Conservation (phyloP, 2,113 vertebrate genomes). For the Fregetta grallaria region DNA sequence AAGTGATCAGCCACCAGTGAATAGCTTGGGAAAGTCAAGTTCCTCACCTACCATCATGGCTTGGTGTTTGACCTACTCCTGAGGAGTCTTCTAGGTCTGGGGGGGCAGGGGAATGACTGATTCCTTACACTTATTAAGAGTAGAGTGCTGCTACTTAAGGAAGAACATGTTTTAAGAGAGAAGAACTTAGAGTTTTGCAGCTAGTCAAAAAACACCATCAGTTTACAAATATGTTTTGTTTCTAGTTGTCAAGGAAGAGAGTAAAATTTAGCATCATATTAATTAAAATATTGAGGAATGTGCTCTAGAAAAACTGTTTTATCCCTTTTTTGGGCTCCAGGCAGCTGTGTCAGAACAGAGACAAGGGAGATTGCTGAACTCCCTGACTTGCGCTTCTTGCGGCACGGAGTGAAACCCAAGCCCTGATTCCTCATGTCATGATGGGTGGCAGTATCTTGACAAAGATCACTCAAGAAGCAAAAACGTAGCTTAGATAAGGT, state of each 20-base stretch:
- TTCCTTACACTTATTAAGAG: not conserved
- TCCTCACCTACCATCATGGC: not conserved
- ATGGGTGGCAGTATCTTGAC: not conserved
- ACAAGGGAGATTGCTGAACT: not conserved
- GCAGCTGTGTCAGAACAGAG: not conserved
- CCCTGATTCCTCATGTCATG: not conserved
- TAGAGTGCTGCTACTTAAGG: not conserved
- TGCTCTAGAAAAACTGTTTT: not conserved
- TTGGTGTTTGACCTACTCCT: not conserved
- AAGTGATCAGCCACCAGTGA: not conserved
- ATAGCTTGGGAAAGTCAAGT: not conserved
- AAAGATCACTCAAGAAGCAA: not conserved
- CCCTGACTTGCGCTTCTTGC: not conserved
- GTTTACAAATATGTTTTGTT: not conserved
- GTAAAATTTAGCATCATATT: not conserved
- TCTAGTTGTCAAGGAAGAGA: not conserved
- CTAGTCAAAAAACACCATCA: not conserved
- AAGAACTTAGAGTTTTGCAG: not conserved
- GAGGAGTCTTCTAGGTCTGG: not conserved
- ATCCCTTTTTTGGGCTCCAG: not conserved
- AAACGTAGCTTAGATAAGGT: not conserved
- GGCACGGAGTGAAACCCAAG: not conserved
- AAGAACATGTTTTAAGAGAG: not conserved
- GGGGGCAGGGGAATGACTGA: accelerated
- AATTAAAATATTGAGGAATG: not conserved